Evolutionary conservation across 2,113 vertebrate species (phyloP).

Genomic region (Danionella cerebrum): DNA sequence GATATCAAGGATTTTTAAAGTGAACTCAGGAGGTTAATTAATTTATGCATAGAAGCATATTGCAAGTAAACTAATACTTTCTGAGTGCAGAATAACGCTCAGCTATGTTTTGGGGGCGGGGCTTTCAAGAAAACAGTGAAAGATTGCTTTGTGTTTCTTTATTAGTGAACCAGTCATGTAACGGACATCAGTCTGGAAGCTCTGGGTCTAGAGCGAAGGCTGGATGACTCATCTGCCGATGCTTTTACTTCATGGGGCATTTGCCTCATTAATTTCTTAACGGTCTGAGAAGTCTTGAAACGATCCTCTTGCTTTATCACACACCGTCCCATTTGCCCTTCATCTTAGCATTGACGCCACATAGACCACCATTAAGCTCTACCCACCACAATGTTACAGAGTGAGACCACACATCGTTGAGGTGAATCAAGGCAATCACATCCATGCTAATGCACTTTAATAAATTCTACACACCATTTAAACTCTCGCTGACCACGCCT

Average conservation of each 20-base stretch:
- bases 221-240: slow-evolving; percentile 39
- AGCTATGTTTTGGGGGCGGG: no score
- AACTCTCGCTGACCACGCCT: no score
- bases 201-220: neutral
- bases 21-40: no score
- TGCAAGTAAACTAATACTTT: no score
- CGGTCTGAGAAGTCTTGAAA: slow-evolving; percentile 37
- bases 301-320: slow-evolving; percentile 34
- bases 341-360: neutral
- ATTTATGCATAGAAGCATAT: no score
- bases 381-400: neutral
- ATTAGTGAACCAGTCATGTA: neutral
- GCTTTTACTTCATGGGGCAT: slow-evolving; percentile 37
- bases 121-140: no score
- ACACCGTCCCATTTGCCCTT: slow-evolving; percentile 32
- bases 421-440: neutral
- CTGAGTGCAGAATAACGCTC: no score
- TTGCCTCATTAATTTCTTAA: slow-evolving; percentile 48
- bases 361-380: neutral
- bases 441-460: slow-evolving; percentile 4
- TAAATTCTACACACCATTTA: neutral
- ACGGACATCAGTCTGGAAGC: neutral
- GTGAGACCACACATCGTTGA: neutral
- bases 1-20: no score
- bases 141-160: no score